phyloP scores from a whole-genome alignment of 2,888 invertebrate genomes.

The Pseudoips prasinana region DNA sequence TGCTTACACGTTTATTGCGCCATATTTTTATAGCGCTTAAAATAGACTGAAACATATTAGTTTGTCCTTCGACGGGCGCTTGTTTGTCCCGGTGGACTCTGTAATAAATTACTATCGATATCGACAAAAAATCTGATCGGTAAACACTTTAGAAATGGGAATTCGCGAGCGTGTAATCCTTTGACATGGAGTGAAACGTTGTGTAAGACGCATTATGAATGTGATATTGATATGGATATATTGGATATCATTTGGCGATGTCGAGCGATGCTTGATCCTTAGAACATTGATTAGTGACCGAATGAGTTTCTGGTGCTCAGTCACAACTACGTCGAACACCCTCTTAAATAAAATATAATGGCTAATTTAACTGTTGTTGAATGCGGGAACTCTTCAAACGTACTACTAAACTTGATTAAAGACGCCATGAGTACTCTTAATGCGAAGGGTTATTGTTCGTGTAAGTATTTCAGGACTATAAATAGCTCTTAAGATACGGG shows the following conservation, averaged over 20 bases:
- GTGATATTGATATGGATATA: slow-evolving; percentile 35
- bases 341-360: slow-evolving; percentile 34
- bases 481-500: slow-evolving; percentile 44
- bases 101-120: slow-evolving; percentile 18
- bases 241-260: no score
- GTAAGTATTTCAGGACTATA: slow-evolving; percentile 18
- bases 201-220: slow-evolving; percentile 28
- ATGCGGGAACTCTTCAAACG: slow-evolving; percentile 22
- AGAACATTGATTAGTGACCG: no score
- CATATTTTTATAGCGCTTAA: slow-evolving; percentile 45
- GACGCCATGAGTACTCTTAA: slow-evolving; percentile 21
- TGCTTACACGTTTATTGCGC: slow-evolving; percentile 47
- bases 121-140: slow-evolving; percentile 5
- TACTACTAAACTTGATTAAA: slow-evolving; percentile 44
- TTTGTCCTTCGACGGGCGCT: slow-evolving; percentile 28
- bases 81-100: slow-evolving; percentile 15
- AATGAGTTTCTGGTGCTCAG: no score
- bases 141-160: slow-evolving; percentile 8
- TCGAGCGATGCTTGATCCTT: no score
- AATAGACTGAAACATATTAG: slow-evolving; percentile 27
- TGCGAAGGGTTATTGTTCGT: background rate
- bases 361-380: slow-evolving; percentile 32
- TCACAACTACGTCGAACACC: slow-evolving; percentile 19
- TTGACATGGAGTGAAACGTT: slow-evolving; percentile 11
- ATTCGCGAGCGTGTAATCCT: slow-evolving; percentile 11